Conservation (phyloP, 1,140 invertebrate species). For the Anthonomus grandis region DNA sequence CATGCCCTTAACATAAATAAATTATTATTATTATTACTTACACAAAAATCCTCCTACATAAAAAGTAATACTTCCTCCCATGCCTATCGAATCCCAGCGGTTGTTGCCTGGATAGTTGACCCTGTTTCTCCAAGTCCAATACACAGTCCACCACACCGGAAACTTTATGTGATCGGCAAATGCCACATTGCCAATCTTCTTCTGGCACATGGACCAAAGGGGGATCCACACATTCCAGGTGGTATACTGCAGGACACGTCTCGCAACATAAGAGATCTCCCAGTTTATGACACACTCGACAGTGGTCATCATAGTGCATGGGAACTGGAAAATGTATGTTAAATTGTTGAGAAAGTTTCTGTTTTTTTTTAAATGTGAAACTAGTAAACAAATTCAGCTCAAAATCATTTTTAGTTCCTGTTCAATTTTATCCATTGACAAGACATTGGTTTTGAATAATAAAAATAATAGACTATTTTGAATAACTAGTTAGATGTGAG, state of each 20-base stretch:
- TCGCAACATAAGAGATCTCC: constrained; percentile 96
- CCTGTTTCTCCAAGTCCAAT: constrained; percentile 87
- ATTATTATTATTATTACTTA: constrained; percentile 64
- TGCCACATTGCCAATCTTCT: constrained; percentile 93
- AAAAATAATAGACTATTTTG: too few species aligned
- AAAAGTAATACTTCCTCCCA: constrained; percentile 95
- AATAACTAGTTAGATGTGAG: too few species aligned
- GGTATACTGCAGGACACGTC: constrained; percentile 94
- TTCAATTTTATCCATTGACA: too few species aligned
- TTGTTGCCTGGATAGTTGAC: constrained; percentile 86
- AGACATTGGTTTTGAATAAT: too few species aligned
- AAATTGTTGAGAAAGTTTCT: too few species aligned
- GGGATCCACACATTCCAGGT: constrained; percentile 93
- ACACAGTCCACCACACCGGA: constrained; percentile 90
- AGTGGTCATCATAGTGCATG: constrained; percentile 93
- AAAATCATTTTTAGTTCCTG: too few species aligned
- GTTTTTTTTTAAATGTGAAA: too few species aligned
- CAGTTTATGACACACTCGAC: constrained; percentile 88
- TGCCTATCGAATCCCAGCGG: constrained; percentile 91
- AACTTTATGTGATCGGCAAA: constrained; percentile 89
- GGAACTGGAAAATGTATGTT: constrained; percentile 74
- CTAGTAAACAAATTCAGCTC: too few species aligned
- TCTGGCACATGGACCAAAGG: constrained; percentile 89
- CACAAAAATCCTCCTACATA: constrained; percentile 88
- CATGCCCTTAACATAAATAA: too few species aligned